A percentile compares a stretch with the other conserved stretches of the same genome.
phyloP scores from a whole-genome alignment of 1,140 invertebrate species.

The Saccostrea cuccullata region DNA sequence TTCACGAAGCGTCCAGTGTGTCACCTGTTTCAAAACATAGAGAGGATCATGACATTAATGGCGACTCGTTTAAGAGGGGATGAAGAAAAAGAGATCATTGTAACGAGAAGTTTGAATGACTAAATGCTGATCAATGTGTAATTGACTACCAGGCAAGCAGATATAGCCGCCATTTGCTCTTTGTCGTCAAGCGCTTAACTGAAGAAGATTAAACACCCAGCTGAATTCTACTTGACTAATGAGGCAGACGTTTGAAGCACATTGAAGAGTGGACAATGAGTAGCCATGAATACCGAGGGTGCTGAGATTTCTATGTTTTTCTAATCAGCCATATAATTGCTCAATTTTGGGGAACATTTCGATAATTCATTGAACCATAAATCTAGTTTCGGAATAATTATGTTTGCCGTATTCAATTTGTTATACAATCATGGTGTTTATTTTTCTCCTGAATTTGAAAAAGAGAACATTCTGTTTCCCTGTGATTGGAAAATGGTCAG shows the following conservation, averaged over 20 bases:
- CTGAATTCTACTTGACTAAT: constrained; percentile 27
- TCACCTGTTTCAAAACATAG: constrained; percentile 19
- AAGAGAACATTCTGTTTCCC: not conserved
- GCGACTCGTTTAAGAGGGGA: not conserved
- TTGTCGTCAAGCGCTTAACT: constrained; percentile 32
- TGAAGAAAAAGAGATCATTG: not conserved
- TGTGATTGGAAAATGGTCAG: not conserved
- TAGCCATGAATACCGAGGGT: constrained; percentile 4
- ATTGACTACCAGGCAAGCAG: constrained; percentile 9
- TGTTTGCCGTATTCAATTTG: not conserved
- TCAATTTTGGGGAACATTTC: constrained; percentile 25
- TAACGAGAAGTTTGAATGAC: constrained; percentile 15
- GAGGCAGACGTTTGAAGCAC: not conserved
- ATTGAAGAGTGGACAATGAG: constrained; percentile 11
- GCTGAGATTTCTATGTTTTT: not conserved
- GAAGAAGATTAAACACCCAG: constrained; percentile 32
- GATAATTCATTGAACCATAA: constrained; percentile 31
- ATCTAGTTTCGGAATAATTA: not conserved
- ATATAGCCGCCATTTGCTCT: constrained; percentile 7
- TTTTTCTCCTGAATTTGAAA: not conserved
- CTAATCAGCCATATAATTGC: constrained; percentile 31
- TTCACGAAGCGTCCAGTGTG: not conserved
- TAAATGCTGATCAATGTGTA: constrained; percentile 21
- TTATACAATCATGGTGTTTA: constrained; percentile 11
- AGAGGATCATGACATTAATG: constrained; percentile 3